phyloP scores from a whole-genome alignment of 2,797 vertebrate genomes.

The Lindbergichthys nudifrons region DNA sequence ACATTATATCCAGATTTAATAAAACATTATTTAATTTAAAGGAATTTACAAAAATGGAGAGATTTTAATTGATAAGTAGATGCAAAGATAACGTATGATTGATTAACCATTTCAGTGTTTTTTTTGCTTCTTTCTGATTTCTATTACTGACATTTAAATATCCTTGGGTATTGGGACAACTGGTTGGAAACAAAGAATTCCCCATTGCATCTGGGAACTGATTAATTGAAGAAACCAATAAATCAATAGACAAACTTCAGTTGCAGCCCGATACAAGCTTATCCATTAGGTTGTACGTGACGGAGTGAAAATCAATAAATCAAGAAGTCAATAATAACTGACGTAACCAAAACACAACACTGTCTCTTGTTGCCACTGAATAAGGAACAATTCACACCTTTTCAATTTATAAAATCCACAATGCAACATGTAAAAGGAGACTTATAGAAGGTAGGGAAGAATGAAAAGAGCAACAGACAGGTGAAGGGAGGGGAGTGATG shows the following conservation, averaged over 20 bases:
- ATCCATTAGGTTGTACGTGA: background rate
- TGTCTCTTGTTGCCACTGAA: background rate
- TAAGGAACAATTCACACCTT: background rate
- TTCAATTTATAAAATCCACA: background rate
- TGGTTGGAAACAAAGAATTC: background rate
- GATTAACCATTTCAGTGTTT: background rate
- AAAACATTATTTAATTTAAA: background rate
- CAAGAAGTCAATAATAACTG: background rate
- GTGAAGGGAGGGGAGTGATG: conserved; percentile 1
- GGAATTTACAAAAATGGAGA: background rate
- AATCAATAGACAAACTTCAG: background rate
- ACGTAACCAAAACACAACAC: background rate
- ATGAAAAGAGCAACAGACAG: conserved; percentile 13
- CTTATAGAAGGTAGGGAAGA: background rate
- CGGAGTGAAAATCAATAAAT: background rate
- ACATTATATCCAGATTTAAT: no score
- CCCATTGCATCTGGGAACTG: background rate
- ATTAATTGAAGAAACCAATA: background rate
- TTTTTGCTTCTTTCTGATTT: background rate
- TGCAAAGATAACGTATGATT: background rate
- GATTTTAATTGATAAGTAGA: background rate
- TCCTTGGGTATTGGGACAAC: no score
- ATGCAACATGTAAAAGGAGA: background rate
- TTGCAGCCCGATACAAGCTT: background rate
- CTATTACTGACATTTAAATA: background rate